Evolutionary conservation across 2,797 vertebrate species (phyloP), one percentile per base, ranked within the genome.

Genomic region (Cossypha niveicapilla): DNA sequence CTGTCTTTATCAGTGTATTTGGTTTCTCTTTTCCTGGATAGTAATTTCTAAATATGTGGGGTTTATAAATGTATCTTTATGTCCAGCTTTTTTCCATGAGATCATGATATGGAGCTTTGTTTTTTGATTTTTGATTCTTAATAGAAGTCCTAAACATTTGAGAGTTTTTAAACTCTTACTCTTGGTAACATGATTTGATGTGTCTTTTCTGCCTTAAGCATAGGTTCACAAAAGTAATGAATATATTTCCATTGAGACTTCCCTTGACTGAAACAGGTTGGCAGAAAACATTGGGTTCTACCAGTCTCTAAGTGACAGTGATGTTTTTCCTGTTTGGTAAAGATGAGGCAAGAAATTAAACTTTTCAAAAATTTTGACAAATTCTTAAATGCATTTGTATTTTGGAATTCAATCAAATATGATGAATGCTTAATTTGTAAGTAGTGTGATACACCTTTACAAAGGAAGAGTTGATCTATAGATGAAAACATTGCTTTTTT

Each of bases 11-110:
- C 75, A 51, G 61, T n/a, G 54, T 93, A 58, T 93, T 86, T 95
- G 74, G 37, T 91, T 91, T 94, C 93, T 94, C 86, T 93, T 84
- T 96, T 81, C 81, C 79, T 93, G 57, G 24, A 17, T 88, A 92
- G 78, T 92, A 89, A 41, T 87, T 94, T 94, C 81, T 53, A 90
- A 58, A 70, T 87, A 81, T 53, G 32, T 84, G 42, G 18, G 13
- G 7, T 91, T 96, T 88, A 91, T 56, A 62, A 79, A 91, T 75
- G 21, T 96, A 34, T 88, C 87, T 92, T 95, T 91, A 89, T 28
- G 63, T 84, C 66, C 68, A 86, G 35, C 25, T 78, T 93, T 81
- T 41, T 73, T 78, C 54, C 50, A 53, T 92, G 81, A 90, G 51
- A 65, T 96, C 60, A 88, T 80, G 53, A 42, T 86, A 63, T 3